Evolutionary conservation across 2,888 invertebrate species (phyloP).

Genomic region (Drosophila gaucha): DNA sequence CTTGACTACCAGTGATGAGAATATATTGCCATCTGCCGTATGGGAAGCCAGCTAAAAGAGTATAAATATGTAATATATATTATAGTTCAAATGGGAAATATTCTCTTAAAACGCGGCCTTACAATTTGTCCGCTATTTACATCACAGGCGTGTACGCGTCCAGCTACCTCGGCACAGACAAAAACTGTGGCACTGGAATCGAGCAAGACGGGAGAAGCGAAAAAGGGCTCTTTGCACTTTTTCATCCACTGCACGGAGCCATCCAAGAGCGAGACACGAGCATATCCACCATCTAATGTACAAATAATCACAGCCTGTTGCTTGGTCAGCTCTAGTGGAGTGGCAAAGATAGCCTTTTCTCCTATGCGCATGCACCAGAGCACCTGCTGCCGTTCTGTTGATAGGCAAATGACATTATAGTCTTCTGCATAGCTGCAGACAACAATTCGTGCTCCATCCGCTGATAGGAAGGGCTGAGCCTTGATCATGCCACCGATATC

Average conservation of each 20-base stretch:
- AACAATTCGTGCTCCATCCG: slow-evolving; percentile 87
- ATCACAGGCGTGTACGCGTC: slow-evolving; percentile 85
- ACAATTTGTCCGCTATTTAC: slow-evolving; percentile 65
- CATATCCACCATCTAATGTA: slow-evolving; percentile 86
- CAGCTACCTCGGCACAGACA: slow-evolving; percentile 83
- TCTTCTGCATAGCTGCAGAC: slow-evolving; percentile 86
- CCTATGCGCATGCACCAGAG: slow-evolving; percentile 81
- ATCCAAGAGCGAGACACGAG: slow-evolving; percentile 84
- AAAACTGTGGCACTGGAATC: slow-evolving; percentile 60
- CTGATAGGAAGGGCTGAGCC: slow-evolving; percentile 85
- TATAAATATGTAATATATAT: background rate
- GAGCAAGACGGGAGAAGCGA: slow-evolving; percentile 86
- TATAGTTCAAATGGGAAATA: background rate
- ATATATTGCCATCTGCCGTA: slow-evolving; percentile 88
- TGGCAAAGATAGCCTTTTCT: slow-evolving; percentile 86
- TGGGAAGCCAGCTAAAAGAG: slow-evolving; percentile 87
- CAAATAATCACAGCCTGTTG: slow-evolving; percentile 84
- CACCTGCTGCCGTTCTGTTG: slow-evolving; percentile 61
- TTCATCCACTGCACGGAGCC: slow-evolving; percentile 86
- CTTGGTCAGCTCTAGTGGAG: slow-evolving; percentile 82
- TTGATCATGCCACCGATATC: slow-evolving; percentile 85
- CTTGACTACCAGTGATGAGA: slow-evolving; percentile 88
- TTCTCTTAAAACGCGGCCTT: slow-evolving; percentile 4
- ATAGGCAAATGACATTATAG: slow-evolving; percentile 79
- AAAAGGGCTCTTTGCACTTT: slow-evolving; percentile 86